Percentiles rank a stretch among this genome's conserved stretches.
Evolutionary conservation across 2,113 vertebrate species (phyloP).

Genomic region (Stegastes partitus): DNA sequence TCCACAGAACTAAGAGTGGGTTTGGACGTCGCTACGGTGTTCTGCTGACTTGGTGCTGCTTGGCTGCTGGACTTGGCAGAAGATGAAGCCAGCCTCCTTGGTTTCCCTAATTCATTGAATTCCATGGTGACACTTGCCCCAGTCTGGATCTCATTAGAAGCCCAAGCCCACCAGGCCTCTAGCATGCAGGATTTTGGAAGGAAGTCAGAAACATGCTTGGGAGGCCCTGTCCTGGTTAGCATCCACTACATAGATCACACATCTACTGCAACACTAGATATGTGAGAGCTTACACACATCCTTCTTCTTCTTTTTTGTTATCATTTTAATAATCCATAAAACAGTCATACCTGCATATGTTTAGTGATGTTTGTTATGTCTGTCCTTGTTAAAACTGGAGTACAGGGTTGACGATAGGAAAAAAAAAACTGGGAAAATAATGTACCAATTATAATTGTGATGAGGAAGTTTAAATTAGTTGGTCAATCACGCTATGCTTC

Average conservation of each 20-base stretch:
- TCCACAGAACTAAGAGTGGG: constrained; percentile 31
- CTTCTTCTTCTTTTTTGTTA: neutral
- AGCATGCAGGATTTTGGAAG: constrained; percentile 32
- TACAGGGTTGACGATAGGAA: too few species aligned
- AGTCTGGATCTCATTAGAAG: constrained; percentile 90
- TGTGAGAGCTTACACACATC: neutral
- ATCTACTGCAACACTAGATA: constrained; percentile 20
- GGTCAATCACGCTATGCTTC: too few species aligned
- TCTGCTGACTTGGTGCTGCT: constrained; percentile 68
- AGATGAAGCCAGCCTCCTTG: constrained; percentile 62
- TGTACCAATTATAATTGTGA: too few species aligned
- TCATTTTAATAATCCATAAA: too few species aligned
- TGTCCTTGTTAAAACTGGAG: too few species aligned
- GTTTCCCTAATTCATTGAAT: constrained; percentile 70
- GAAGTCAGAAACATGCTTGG: constrained; percentile 29
- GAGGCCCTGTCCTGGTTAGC: constrained; percentile 66
- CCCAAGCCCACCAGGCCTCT: constrained; percentile 84
- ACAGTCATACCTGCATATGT: too few species aligned
- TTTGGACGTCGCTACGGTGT: constrained; percentile 53
- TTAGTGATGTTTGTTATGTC: too few species aligned
- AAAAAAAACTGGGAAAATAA: too few species aligned
- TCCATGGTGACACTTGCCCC: constrained; percentile 86
- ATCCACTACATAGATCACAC: constrained; percentile 62
- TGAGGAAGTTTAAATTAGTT: too few species aligned
- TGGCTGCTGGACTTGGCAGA: constrained; percentile 69